Evolutionary conservation across 2,888 invertebrate genomes (phyloP).

Genomic region (Heteromurus nitidus): DNA sequence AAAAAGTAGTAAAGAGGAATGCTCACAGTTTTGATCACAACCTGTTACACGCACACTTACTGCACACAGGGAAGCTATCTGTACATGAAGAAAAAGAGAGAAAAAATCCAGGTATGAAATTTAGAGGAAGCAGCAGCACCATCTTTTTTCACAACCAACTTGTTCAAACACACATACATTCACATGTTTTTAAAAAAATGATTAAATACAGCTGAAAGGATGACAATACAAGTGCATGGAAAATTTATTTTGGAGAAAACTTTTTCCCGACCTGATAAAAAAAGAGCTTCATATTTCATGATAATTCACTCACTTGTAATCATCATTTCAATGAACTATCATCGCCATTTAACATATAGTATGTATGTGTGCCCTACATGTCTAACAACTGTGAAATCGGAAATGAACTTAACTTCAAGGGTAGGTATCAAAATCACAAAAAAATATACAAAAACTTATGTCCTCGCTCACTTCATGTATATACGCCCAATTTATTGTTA

Average conservation of each 20-base stretch:
- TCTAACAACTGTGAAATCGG: slow-evolving; percentile 58
- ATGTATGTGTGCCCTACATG: slow-evolving; percentile 16
- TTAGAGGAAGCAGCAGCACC: too few relatives aligned
- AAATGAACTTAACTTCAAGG: slow-evolving; percentile 63
- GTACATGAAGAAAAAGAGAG: background rate
- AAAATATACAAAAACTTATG: too few relatives aligned
- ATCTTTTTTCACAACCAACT: too few relatives aligned
- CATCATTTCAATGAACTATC: too few relatives aligned
- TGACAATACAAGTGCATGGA: too few relatives aligned
- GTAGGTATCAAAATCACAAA: slow-evolving; percentile 20
- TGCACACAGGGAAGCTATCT: background rate
- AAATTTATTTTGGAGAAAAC: too few relatives aligned
- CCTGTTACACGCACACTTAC: slow-evolving; percentile 67
- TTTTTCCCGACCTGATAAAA: too few relatives aligned
- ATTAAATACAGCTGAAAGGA: background rate
- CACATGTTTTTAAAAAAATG: background rate
- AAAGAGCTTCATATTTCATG: too few relatives aligned
- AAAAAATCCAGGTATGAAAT: background rate
- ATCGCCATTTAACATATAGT: background rate
- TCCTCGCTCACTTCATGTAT: background rate
- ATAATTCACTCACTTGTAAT: background rate
- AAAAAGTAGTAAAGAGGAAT: too few relatives aligned
- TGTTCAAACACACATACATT: too few relatives aligned
- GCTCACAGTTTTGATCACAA: slow-evolving; percentile 54
- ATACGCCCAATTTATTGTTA: slow-evolving; percentile 12